Base-by-base conservation (phyloP, 2,888 invertebrate genomes). In the Orchestes rusci region DNA sequence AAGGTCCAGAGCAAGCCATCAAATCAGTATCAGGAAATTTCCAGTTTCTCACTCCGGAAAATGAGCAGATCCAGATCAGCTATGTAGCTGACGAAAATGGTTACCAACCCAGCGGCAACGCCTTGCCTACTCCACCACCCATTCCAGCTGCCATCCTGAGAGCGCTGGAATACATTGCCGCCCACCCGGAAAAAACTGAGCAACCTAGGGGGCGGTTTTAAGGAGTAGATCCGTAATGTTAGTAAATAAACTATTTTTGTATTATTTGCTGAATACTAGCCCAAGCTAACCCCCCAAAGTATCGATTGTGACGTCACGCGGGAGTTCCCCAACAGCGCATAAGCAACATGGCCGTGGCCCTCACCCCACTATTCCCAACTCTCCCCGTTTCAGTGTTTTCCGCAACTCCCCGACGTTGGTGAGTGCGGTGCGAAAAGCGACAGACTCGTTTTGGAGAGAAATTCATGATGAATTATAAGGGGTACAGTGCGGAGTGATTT, bases 291-390 rank as follows among this genome's bases (percentile, higher is more conserved):
- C n/a, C n/a, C n/a, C n/a, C n/a, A n/a, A n/a, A n/a, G 38, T 66
- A 66, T 66, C 65, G 66, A 66, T 66, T 65, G 62, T 64, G 63
- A 63, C 64, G 63, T 63, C 63, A 63, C 58, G 53, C 51, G 49
- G 50, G 43, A 41, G 31, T 34, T 18, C 41, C n/a, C n/a, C n/a
- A n/a, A 59, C 55, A 56, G 62, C 66, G 65, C 66, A 64, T 54
- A 64, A 58, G 59, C 65, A 65, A 64, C 49, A 65, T 65, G 66
- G 66, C 52, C n/a, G n/a, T n/a, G n/a, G n/a, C n/a, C n/a, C n/a
- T n/a, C n/a, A n/a, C n/a, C n/a, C n/a, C n/a, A n/a, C n/a, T n/a
- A n/a, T n/a, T n/a, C 47, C 55, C 29, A 10, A 12, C 16, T 36
- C 23, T 8, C n/a, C 15, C 10, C 53, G 54, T 57, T 57, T 61